Evolutionary conservation across 1,140 invertebrate species (phyloP).

Genomic region (Metaphire vulgaris): DNA sequence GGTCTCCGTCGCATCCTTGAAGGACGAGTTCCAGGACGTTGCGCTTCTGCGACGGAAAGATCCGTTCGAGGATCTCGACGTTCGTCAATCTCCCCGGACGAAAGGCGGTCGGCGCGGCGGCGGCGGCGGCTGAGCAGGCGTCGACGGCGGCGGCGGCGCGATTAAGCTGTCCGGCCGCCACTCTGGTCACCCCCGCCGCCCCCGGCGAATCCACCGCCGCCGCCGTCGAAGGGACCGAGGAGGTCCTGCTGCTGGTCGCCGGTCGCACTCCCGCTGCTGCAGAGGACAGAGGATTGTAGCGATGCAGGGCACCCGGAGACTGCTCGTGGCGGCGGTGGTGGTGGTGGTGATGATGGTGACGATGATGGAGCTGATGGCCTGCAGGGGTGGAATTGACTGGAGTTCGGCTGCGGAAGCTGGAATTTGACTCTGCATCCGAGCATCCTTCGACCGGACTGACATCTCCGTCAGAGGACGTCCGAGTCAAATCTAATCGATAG

Average conservation of each 20-base stretch:
- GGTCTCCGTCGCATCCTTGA: slow-evolving; percentile 74
- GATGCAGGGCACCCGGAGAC: too few relatives aligned
- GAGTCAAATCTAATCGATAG: background rate
- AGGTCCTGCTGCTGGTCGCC: too few relatives aligned
- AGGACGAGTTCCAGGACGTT: slow-evolving; percentile 79
- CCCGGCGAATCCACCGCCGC: too few relatives aligned
- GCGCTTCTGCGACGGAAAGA: slow-evolving; percentile 77
- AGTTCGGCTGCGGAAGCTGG: background rate
- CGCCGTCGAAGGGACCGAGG: too few relatives aligned
- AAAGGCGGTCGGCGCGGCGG: slow-evolving; percentile 36
- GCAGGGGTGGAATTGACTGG: background rate
- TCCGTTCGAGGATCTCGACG: slow-evolving; percentile 72
- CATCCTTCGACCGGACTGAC: background rate
- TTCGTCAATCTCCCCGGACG: slow-evolving; percentile 57
- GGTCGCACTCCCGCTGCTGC: too few relatives aligned
- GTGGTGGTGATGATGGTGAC: too few relatives aligned
- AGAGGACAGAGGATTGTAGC: too few relatives aligned
- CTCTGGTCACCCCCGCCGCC: too few relatives aligned
- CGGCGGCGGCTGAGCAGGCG: too few relatives aligned
- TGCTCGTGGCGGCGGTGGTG: too few relatives aligned
- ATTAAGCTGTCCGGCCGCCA: too few relatives aligned
- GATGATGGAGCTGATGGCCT: too few relatives aligned
- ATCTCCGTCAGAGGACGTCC: background rate
- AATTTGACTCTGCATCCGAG: background rate
- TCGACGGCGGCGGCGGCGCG: background rate